A percentile compares a stretch with the other conserved stretches of the same genome.
These are phyloP conservation scores for Quadroppia sp. DNA, from an alignment of 2,888 invertebrate species.

Conservation along the genomic window DNA sequence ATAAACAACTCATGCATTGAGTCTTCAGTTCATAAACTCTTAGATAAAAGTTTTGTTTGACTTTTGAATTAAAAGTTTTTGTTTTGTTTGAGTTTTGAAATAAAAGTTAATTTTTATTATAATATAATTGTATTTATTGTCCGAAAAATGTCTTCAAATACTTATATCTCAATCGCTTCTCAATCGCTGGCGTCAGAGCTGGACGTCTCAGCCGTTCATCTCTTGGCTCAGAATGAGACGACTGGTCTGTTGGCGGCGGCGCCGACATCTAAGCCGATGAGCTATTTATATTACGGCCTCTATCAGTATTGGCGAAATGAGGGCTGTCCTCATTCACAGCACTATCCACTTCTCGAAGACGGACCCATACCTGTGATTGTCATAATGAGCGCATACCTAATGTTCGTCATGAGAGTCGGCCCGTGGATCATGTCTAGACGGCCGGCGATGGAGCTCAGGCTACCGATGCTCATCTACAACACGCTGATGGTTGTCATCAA, in stretches of 20 bases:
- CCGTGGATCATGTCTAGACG: background rate
- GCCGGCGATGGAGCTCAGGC: background rate
- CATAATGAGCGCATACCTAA: slow-evolving; percentile 1
- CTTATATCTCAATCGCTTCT: background rate
- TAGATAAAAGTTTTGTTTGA: background rate
- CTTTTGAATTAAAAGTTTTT: background rate
- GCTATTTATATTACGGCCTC: background rate
- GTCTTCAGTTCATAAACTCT: background rate
- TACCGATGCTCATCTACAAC: slow-evolving; percentile 14
- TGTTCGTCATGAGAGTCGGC: background rate
- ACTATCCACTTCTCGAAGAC: background rate
- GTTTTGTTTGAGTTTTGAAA: background rate
- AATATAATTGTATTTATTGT: background rate
- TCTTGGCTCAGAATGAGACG: background rate
- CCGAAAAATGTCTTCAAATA: slow-evolving; percentile 8
- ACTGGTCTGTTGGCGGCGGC: background rate
- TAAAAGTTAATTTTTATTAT: background rate
- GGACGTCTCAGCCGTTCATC: background rate
- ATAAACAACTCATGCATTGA: slow-evolving; percentile 6
- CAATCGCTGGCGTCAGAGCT: background rate
- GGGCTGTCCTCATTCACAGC: background rate
- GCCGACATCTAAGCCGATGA: background rate
- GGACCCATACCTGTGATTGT: background rate
- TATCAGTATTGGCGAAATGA: background rate
- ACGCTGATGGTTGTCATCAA: slow-evolving; percentile 6